Base-by-base conservation (phyloP, 2,113 vertebrate genomes). In the Phalacrocorax aristotelis region DNA sequence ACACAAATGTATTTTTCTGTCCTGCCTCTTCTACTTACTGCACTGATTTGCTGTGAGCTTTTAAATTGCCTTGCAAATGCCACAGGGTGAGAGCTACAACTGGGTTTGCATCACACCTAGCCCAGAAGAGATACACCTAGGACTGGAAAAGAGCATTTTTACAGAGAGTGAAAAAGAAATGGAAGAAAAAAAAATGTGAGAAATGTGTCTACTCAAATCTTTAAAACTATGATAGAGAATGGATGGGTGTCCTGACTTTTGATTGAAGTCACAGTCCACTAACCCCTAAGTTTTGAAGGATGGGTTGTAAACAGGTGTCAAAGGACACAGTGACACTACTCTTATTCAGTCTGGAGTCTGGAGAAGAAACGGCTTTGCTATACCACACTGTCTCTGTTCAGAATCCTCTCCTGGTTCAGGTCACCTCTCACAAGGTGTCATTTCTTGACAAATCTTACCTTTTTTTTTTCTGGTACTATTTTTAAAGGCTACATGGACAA, bases 361-460 rank as follows among this genome's bases (percentile, higher is more conserved):
- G 26, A 90, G 25, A 87, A 78, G 36, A 86, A 89, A 72, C 80
- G 17, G 22, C 10, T 65, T 85, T 95, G 3, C 40, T 77, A 3
- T n/a, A 61, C 12, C 48, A 44, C 40, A 40, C 12, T 30, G 10
- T 21, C 9, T 79, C 38, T 69, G 34, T 61, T 82, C 25, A 72
- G 66, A 81, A 44, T 91, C 89, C 88, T 96, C 84, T 93, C 91
- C 79, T 82, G 42, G 13, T 76, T 89, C 38, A 76, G 80, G 58
- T 76, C 54, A 87, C 22, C 3, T 87, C 65, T 96, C 80, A 92
- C 65, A 79, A 32, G 81, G 48, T 54, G 26, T 49, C 14, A 87
- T 96, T 89, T 97, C 92, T 83, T 87, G 26, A 85, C 82, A 95
- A 95, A 95, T 95, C 81, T 97, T 98, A 97, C 96, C 90, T 96